phyloP scores from a whole-genome alignment of 2,113 vertebrate genomes.

The Bagarius yarrelli region DNA sequence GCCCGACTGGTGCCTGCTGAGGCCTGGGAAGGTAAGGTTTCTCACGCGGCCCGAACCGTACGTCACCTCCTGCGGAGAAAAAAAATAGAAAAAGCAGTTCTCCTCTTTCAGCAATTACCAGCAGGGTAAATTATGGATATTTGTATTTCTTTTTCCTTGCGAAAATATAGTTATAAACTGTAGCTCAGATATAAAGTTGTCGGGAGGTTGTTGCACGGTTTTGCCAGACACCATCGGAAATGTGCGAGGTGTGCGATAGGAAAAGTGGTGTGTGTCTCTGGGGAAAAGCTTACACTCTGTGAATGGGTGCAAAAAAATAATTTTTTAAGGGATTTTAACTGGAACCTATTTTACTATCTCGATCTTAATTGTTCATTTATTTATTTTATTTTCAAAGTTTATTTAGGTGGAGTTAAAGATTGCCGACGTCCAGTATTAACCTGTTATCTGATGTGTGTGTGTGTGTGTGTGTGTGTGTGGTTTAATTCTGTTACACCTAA shows the following conservation, averaged over 20 bases:
- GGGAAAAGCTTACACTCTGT: constrained; percentile 1
- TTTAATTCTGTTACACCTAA: neutral
- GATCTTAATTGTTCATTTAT: neutral
- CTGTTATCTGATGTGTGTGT: no score
- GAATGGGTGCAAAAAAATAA: neutral
- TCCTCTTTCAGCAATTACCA: neutral
- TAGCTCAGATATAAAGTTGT: neutral
- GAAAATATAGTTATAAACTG: neutral
- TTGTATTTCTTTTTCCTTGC: neutral
- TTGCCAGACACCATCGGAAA: neutral
- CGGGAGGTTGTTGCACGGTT: neutral
- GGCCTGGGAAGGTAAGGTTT: constrained; percentile 82
- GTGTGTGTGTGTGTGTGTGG: no score
- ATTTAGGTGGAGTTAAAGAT: neutral
- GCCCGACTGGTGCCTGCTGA: constrained; percentile 85
- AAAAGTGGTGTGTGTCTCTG: constrained; percentile 1
- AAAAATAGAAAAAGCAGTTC: neutral
- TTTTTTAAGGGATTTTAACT: neutral
- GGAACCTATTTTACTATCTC: no score
- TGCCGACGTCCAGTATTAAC: neutral
- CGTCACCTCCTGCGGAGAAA: constrained; percentile 6
- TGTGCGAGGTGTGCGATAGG: neutral
- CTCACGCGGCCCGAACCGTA: constrained; percentile 12
- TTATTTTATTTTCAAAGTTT: neutral
- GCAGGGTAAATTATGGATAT: neutral